Evolutionary conservation across 2,888 invertebrate species (phyloP), one percentile per base, ranked within the genome.

Genomic region (Agrochola macilenta): DNA sequence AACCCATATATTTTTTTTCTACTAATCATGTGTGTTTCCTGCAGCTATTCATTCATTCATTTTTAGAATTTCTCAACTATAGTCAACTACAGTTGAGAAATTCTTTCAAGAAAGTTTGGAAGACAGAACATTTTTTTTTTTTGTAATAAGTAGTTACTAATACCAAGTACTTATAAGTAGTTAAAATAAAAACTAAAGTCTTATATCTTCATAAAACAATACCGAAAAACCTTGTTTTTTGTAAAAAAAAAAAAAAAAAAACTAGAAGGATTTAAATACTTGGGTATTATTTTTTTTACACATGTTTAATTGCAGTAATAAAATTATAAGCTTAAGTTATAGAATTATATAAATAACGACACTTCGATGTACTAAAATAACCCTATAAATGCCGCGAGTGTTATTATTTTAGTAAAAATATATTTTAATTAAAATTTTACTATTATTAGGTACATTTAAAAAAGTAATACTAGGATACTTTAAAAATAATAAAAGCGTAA

Each of bases 401-500:
- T 49, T 64, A 63, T 79, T 54, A 46, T 57, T 49, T 57, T 26
- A 46, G 9, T 35, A 71, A n/a, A 57, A 75, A 52, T 14, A 54
- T 26, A 54, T 35, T 61, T 70, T 61, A 26, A 58, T 60, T 58
- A 60, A 0, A 23, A 12, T 7, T 26, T 46, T 26, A 39, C 26
- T 60, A 17, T 58, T 49, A 54, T n/a, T 30, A 49, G 30, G 30
- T 30, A 35, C 3, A 54, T 46, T 61, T 1, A 39, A 11, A 76
- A 75, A 26, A 39, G 9, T 20, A 30, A 57, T 30, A 60, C 20
- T 7, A 35, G 4, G 3, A 57, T 75, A 63, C 0, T 63, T 0
- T 68, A 20, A 46, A 2, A 68, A 30, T 52, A 23, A 39, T 80
- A 57, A 43, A 74, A 49, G 7, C n/a, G 3, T 76, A 75, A 81